These are phyloP conservation scores for Calyptomena viridis DNA, from an alignment of 2,113 vertebrate species.

Conservation along the genomic window DNA sequence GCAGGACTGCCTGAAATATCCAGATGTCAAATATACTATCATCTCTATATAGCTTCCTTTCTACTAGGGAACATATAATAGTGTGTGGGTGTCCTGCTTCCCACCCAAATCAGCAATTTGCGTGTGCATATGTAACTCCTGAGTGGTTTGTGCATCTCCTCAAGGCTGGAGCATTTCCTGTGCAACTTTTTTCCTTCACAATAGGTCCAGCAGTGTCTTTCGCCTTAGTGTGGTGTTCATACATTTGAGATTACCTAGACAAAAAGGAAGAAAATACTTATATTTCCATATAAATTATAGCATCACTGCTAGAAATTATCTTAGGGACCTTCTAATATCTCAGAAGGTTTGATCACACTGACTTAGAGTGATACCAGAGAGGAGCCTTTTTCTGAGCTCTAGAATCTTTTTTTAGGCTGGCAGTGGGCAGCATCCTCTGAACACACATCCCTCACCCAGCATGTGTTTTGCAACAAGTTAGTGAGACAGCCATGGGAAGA, in stretches of 20 bases:
- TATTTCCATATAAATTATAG: background rate
- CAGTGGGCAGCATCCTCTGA: background rate
- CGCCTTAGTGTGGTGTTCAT: background rate
- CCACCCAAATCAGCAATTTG: background rate
- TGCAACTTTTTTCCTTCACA: background rate
- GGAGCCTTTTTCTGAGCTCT: background rate
- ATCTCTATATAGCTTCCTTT: background rate
- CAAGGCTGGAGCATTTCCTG: background rate
- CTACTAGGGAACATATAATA: background rate
- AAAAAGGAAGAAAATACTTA: background rate
- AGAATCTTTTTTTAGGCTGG: background rate
- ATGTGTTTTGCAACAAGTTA: rapidly evolving
- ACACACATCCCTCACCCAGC: background rate
- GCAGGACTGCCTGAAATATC: background rate
- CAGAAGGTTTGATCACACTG: background rate
- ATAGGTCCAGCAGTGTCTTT: background rate
- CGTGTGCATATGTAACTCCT: background rate
- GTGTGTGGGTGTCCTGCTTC: background rate
- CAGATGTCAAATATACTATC: background rate
- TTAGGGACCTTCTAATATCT: background rate
- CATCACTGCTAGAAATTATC: background rate
- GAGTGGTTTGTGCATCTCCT: background rate
- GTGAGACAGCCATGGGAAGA: background rate
- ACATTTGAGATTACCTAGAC: background rate
- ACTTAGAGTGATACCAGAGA: background rate